Base-by-base conservation (phyloP, 2,113 vertebrate genomes). In the Xiphorhynchus elegans region DNA sequence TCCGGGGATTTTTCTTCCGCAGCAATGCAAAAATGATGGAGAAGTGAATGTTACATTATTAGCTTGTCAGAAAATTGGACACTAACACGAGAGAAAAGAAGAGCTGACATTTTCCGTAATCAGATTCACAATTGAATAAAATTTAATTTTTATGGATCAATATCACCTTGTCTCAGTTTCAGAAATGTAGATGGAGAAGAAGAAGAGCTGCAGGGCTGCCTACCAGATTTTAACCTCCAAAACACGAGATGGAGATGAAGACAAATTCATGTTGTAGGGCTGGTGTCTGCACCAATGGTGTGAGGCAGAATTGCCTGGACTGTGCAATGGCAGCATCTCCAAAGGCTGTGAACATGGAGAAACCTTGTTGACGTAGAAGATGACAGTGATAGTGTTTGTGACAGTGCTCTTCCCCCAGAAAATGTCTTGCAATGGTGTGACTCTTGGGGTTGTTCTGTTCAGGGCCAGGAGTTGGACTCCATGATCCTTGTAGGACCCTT, bases 111-210 rank as follows among this genome's bases (percentile, higher is more conserved):
- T 96, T 96, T 39, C 91, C 29, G 28, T 91, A 94, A 96, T 93
- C 83, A 42, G 31, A 87, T 95, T 73, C 86, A 75, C 72, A 92
- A 56, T 10, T 73, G 87, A 95, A 83, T 87, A 93, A 89, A 94
- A 77, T 82, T 87, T 79, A 39, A 74, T 95, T 94, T 93, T 86
- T 91, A n/a, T 81, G 72, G 84, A 96, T 95, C 93, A 39, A 80
- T 96, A 93, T 79, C 80, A 82, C 85, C 95, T 95, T 95, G 93
- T 91, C 90, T 97, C 93, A n/a, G 60, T 96, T 96, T 96, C 91
- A 74, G 58, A 92, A 95, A 90, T 58, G 49, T 64, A 76, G 84
- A 78, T 59, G 59, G 74, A 87, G 62, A 87, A 73, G 75, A 19
- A 18, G 46, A 81, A 83, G 33, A 68, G 39, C 66, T 83, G 58